Evolutionary conservation across 2,797 vertebrate genomes (phyloP), one percentile per base, ranked within the genome.

Genomic region (Knipowitschia caucasica): DNA sequence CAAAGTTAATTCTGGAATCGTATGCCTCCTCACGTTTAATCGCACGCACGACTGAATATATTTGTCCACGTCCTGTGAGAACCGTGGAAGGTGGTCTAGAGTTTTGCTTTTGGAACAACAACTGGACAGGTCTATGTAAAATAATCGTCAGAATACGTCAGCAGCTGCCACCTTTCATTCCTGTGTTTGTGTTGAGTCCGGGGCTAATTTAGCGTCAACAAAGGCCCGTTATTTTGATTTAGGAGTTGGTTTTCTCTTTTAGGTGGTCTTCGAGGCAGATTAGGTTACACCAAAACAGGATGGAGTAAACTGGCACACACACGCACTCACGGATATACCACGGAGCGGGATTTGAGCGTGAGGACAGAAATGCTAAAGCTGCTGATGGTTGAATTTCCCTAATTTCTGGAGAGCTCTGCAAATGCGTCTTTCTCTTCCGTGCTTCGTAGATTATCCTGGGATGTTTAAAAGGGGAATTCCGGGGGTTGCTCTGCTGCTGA

Each of bases 271-370:
- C 60, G 44, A 64, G 53, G 54, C 23, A 73, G 77, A 82, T 82
- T 71, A 80, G 47, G 76, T 83, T 78, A 76, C 75, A 78, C 75
- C 64, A 80, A 71, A 77, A 83, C 71, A 77, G 64, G 73, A 75
- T 77, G 71, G 50, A 62, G 67, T 47, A 6, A 5, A 64, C 49
- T 61, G 3, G 34, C 50, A 52, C 45, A 56, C 45, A 56, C 49
- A 45, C 50, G 49, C 26, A 56, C 46, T 45, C 56, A 50, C 45
- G 55, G 57, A 64, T 20, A 56, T 46, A 62, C 21, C 40, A 44
- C 38, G 20, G 29, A 18, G 63, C 57, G 66, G 76, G 62, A 75
- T 83, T 74, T 78, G 56, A 56, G 78, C 79, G 66, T 64, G 62
- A 14, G 51, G 46, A 53, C 20, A 1, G 20, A 34, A 55, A 58